These are phyloP conservation scores for Neocrepidodera transversa DNA, from an alignment of 2,888 invertebrate genomes.

Conservation along the genomic window DNA sequence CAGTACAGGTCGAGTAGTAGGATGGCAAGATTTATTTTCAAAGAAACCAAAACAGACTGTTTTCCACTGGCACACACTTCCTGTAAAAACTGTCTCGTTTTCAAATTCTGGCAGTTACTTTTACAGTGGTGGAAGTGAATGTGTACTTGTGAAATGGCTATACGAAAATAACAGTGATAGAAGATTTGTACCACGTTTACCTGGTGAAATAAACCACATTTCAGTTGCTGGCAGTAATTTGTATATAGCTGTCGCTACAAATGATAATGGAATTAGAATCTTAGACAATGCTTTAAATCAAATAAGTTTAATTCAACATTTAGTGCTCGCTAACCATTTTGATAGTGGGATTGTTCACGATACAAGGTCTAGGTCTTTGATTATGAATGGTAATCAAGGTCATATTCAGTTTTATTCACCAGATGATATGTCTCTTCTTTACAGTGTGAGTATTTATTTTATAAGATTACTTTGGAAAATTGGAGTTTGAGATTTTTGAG, in stretches of 20 bases:
- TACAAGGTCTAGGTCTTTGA: slow-evolving; percentile 69
- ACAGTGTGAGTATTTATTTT: slow-evolving; percentile 67
- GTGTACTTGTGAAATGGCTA: slow-evolving; percentile 80
- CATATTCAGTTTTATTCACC: slow-evolving; percentile 78
- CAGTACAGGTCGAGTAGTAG: slow-evolving; percentile 67
- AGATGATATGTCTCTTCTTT: slow-evolving; percentile 69
- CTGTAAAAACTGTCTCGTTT: slow-evolving; percentile 72
- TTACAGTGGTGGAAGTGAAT: slow-evolving; percentile 79
- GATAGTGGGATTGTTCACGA: slow-evolving; percentile 68
- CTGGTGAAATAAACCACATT: slow-evolving; percentile 71
- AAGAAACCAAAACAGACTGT: slow-evolving; percentile 58
- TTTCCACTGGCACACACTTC: slow-evolving; percentile 81
- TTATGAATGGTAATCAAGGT: slow-evolving; percentile 76
- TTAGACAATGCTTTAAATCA: slow-evolving; percentile 64
- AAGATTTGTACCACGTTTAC: slow-evolving; percentile 73
- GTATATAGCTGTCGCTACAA: slow-evolving; percentile 70
- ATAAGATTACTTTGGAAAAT: no score
- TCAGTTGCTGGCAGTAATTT: slow-evolving; percentile 67
- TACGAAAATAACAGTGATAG: slow-evolving; percentile 60
- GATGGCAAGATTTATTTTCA: slow-evolving; percentile 66
- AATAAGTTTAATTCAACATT: slow-evolving; percentile 69
- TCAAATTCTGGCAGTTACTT: slow-evolving; percentile 70
- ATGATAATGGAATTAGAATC: slow-evolving; percentile 72
- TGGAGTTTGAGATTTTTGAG: no score
- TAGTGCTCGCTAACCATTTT: slow-evolving; percentile 68